Conservation (phyloP, 2,888 invertebrate species). For the Flabesymbios commensalis region DNA sequence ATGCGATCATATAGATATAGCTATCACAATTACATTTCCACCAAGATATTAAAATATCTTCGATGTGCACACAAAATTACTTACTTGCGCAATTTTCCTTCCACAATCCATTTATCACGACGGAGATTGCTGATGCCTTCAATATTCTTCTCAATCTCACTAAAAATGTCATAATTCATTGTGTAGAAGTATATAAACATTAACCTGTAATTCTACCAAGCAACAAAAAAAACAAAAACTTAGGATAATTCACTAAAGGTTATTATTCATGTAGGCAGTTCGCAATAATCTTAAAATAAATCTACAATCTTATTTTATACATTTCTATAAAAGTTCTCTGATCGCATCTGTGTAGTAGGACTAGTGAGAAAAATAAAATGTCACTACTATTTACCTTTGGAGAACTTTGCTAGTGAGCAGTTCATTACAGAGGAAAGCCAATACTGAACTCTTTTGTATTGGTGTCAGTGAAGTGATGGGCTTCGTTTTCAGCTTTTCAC, state of each 20-base stretch:
- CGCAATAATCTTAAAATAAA: too few relatives aligned
- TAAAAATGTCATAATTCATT: slow-evolving; percentile 51
- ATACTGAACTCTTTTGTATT: slow-evolving; percentile 82
- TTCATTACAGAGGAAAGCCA: slow-evolving; percentile 93
- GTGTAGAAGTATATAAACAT: too few relatives aligned
- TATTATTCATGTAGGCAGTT: not conserved
- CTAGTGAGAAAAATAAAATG: too few relatives aligned
- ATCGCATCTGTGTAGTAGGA: too few relatives aligned
- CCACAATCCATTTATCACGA: slow-evolving; percentile 89
- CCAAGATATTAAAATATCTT: too few relatives aligned
- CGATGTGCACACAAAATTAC: too few relatives aligned
- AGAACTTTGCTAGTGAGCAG: slow-evolving; percentile 90
- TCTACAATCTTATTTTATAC: too few relatives aligned
- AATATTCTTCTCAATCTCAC: slow-evolving; percentile 85
- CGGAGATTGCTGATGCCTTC: slow-evolving; percentile 84
- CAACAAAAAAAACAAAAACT: too few relatives aligned
- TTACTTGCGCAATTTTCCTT: slow-evolving; percentile 89
- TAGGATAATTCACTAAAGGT: not conserved
- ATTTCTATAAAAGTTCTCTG: too few relatives aligned
- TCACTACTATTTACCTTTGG: slow-evolving; percentile 64
- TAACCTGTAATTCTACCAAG: too few relatives aligned
- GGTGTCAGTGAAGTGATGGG: slow-evolving; percentile 85
- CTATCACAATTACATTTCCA: too few relatives aligned
- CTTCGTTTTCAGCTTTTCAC: slow-evolving; percentile 73
- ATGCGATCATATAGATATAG: too few relatives aligned